These are phyloP conservation scores for Platysternon megacephalum DNA, from an alignment of 2,113 vertebrate species.

Conservation along the genomic window DNA sequence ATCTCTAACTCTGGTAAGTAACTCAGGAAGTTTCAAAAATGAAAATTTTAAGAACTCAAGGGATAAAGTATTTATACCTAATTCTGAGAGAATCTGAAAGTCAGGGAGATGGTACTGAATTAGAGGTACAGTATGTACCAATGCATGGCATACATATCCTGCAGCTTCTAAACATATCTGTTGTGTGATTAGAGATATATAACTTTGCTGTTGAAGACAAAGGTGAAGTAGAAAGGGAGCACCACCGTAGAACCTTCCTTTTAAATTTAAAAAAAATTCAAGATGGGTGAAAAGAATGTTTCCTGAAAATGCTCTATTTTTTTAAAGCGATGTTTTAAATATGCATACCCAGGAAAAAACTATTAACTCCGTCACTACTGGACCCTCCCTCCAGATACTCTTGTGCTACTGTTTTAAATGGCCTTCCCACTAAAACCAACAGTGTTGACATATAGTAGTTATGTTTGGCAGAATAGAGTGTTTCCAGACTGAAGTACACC, in stretches of 20 bases:
- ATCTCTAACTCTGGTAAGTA: neutral
- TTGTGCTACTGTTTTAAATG: neutral
- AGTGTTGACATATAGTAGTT: neutral
- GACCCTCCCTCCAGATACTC: neutral
- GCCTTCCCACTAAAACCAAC: neutral
- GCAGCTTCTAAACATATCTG: neutral
- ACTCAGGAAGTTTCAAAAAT: neutral
- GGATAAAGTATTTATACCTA: neutral
- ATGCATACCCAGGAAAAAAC: neutral
- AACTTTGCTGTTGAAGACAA: neutral
- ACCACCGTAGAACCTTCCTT: neutral
- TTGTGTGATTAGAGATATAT: neutral
- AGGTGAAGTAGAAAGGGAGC: neutral
- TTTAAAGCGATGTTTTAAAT: neutral
- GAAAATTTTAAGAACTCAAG: neutral
- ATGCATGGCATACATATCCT: neutral
- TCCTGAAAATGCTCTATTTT: neutral
- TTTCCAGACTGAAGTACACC: neutral
- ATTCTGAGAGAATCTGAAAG: neutral
- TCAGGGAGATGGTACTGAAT: neutral
- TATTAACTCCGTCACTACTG: accelerated
- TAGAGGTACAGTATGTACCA: accelerated
- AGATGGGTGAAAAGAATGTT: neutral
- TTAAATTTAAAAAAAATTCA: neutral
- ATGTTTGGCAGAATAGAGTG: neutral